Conservation (phyloP, 2,113 vertebrate genomes). For the Thamnaconus septentrionalis region DNA sequence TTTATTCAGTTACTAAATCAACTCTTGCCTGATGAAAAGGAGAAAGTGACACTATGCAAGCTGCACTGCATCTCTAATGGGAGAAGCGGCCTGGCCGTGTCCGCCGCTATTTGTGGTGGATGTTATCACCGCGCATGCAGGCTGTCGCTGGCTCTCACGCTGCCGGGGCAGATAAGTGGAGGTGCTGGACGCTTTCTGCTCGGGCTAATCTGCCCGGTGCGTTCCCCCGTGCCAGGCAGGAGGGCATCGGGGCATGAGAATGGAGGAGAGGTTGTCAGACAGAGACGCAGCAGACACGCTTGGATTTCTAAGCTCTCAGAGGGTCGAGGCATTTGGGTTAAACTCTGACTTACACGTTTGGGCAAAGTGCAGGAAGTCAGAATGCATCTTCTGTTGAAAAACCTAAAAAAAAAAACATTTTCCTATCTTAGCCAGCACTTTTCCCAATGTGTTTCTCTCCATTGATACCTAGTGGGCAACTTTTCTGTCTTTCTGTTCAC, state of each 20-base stretch:
- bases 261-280: conserved; percentile 33
- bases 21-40: conserved; percentile 12
- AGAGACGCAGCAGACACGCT: too few relatives aligned
- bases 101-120: conserved; percentile 51
- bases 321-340: too few relatives aligned
- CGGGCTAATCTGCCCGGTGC: conserved; percentile 42
- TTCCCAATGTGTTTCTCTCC: too few relatives aligned
- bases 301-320: conserved; percentile 13
- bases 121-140: conserved; percentile 40
- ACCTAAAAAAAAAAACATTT: too few relatives aligned
- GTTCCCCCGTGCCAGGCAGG: conserved; percentile 21
- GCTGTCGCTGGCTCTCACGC: conserved; percentile 27
- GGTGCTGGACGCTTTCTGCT: conserved; percentile 52
- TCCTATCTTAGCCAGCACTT: too few relatives aligned
- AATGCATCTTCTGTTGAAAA: too few relatives aligned
- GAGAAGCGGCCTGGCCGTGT: conserved; percentile 9
- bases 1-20: not conserved
- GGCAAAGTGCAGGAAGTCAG: too few relatives aligned
- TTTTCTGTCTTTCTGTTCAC: too few relatives aligned
- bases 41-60: not conserved
- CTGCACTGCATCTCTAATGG: conserved; percentile 31
- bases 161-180: conserved; percentile 49
- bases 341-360: too few relatives aligned
- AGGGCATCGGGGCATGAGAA: conserved; percentile 12
- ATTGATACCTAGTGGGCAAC: too few relatives aligned